These are phyloP conservation scores for Gymnopithys bicolor DNA, from an alignment of 2,797 vertebrate species.

Conservation along the genomic window DNA sequence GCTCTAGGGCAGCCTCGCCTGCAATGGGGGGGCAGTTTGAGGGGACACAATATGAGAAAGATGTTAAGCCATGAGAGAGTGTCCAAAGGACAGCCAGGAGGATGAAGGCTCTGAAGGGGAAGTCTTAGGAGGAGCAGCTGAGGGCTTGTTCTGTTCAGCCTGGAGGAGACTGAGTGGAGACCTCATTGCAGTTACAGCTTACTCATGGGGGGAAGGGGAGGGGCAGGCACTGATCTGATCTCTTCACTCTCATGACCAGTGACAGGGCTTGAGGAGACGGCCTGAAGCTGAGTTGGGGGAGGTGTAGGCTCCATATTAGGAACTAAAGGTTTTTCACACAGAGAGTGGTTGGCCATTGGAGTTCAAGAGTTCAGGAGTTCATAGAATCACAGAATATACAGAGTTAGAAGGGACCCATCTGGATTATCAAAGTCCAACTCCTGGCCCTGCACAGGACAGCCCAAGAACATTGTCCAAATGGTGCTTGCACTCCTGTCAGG, in stretches of 20 bases:
- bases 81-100: not conserved
- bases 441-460: not conserved
- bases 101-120: not conserved
- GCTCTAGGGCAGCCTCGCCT: not conserved
- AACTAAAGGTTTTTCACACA: not conserved
- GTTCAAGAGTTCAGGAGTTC: not conserved
- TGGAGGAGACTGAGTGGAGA: not conserved
- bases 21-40: too few relatives aligned
- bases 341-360: not conserved
- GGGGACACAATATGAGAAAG: not conserved
- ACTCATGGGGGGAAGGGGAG: not conserved
- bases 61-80: not conserved
- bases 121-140: not conserved
- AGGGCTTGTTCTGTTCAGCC: not conserved
- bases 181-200: not conserved
- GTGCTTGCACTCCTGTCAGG: not conserved
- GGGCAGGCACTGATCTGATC: not conserved
- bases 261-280: not conserved
- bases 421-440: not conserved
- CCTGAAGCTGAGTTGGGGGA: not conserved
- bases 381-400: not conserved
- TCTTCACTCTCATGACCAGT: not conserved
- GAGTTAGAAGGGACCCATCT: not conserved
- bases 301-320: not conserved
- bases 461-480: not conserved